phyloP scores from a whole-genome alignment of 53 echinoderm and acorn worm genomes.

The Echinometra lucunter region DNA sequence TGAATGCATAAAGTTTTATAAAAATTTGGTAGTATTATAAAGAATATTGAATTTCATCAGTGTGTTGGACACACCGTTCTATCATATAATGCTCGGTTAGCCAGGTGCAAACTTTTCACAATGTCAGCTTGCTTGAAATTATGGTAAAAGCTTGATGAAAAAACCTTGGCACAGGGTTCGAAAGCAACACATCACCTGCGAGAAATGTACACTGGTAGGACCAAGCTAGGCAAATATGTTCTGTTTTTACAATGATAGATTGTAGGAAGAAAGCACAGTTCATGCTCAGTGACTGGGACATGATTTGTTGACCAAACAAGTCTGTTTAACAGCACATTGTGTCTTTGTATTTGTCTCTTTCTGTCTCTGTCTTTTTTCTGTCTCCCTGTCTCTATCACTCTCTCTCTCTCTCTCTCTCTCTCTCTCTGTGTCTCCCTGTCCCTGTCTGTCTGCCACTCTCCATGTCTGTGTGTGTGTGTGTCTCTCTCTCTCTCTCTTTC shows the following conservation, averaged over 20 bases:
- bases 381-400: background rate
- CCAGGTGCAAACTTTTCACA: too few relatives aligned
- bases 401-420: background rate
- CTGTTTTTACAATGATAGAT: background rate
- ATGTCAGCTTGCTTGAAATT: too few relatives aligned
- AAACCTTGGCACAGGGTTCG: background rate
- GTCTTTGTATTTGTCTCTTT: too few relatives aligned
- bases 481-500: background rate
- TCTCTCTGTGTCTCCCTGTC: too few relatives aligned
- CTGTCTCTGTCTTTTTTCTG: background rate
- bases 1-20: too few relatives aligned
- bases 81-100: too few relatives aligned
- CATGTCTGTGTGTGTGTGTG: background rate
- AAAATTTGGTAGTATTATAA: too few relatives aligned
- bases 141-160: too few relatives aligned
- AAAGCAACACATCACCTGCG: background rate
- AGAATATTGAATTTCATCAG: too few relatives aligned
- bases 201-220: background rate
- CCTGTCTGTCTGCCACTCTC: background rate
- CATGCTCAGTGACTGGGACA: background rate
- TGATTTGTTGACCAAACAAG: background rate
- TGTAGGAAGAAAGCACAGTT: background rate
- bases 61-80: too few relatives aligned
- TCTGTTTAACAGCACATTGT: background rate
- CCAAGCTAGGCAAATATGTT: background rate